A percentile compares a stretch with the other conserved stretches of the same genome.
These are phyloP conservation scores for Chelonoidis abingdonii DNA, from an alignment of 2,113 vertebrate species.

Conservation along the genomic window DNA sequence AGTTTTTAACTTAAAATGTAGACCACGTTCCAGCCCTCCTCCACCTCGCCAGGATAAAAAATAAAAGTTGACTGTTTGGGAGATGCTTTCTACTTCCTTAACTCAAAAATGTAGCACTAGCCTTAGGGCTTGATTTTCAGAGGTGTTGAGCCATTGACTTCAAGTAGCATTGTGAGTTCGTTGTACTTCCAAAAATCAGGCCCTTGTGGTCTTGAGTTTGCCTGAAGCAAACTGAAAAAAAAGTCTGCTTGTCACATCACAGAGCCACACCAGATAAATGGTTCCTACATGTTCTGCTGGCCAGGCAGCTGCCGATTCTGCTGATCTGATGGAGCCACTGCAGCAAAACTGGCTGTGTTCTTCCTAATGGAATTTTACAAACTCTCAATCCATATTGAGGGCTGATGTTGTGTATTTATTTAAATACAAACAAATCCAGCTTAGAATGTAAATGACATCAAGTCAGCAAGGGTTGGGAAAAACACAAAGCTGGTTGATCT, in stretches of 20 bases:
- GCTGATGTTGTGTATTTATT: background rate
- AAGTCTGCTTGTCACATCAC: background rate
- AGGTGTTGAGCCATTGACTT: rapidly evolving
- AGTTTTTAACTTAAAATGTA: background rate
- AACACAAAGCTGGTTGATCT: background rate
- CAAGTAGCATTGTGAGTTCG: background rate
- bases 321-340: rapidly evolving
- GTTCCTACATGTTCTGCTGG: rapidly evolving
- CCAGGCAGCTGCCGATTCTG: background rate
- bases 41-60: background rate
- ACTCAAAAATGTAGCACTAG: background rate
- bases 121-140: background rate
- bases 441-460: background rate
- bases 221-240: background rate
- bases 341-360: background rate
- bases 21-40: background rate
- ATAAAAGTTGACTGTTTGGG: background rate
- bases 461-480: background rate
- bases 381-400: rapidly evolving
- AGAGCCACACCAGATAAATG: rapidly evolving
- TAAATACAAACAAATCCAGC: background rate
- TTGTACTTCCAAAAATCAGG: rapidly evolving
- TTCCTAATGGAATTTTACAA: background rate
- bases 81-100: background rate
- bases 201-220: background rate